Conservation (phyloP, 2,797 vertebrate species). For the Lagorchestes hirsutus region DNA sequence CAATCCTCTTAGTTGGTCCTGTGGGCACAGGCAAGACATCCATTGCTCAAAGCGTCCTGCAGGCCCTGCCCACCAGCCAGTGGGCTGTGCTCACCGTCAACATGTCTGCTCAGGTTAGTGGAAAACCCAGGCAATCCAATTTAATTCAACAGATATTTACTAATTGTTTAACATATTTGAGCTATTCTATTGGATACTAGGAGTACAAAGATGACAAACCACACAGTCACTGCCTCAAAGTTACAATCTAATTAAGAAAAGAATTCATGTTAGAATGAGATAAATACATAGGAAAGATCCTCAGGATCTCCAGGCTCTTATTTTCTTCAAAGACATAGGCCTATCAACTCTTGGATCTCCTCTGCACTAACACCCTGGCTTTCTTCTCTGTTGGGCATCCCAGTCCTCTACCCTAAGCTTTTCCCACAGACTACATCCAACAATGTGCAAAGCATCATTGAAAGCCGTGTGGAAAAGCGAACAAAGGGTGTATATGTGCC, state of each 20-base stretch:
- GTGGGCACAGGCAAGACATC: slow-evolving; percentile 95
- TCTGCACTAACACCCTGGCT: not conserved
- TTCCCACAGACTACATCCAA: slow-evolving; percentile 89
- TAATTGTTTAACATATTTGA: not conserved
- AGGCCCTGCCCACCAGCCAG: slow-evolving; percentile 86
- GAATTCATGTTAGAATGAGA: not conserved
- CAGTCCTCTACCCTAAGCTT: not conserved
- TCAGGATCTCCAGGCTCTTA: not conserved
- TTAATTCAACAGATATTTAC: not conserved
- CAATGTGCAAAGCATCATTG: slow-evolving; percentile 92
- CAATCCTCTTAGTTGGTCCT: slow-evolving; percentile 90
- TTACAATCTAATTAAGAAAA: not conserved
- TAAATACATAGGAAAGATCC: not conserved
- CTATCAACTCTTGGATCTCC: not conserved
- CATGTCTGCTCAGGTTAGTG: slow-evolving; percentile 93
- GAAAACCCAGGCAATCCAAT: not conserved
- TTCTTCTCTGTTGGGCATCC: not conserved
- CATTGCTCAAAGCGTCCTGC: slow-evolving; percentile 90
- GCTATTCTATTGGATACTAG: not conserved
- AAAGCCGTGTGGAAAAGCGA: slow-evolving; percentile 92
- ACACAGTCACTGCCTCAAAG: not conserved
- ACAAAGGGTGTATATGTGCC: slow-evolving; percentile 92
- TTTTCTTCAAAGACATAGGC: not conserved
- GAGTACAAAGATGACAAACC: not conserved
- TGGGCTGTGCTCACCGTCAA: slow-evolving; percentile 91